phyloP scores from a whole-genome alignment of 2,797 vertebrate genomes.

The Syngnathus rostellatus region DNA sequence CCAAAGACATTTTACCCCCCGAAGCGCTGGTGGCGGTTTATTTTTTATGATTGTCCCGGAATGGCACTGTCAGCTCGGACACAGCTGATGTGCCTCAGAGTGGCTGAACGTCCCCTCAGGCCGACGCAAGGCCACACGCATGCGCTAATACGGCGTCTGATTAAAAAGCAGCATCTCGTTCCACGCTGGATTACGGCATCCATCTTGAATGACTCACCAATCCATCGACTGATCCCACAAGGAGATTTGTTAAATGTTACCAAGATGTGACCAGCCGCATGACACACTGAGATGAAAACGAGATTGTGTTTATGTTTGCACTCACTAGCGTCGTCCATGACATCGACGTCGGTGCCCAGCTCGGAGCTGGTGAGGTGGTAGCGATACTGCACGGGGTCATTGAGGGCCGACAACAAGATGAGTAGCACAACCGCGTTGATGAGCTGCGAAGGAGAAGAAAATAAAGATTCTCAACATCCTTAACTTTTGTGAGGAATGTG shows the following conservation, averaged over 20 bases:
- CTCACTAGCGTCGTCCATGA: conserved; percentile 98
- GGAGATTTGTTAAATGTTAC: neutral
- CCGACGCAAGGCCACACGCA: no score
- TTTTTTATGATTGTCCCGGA: neutral
- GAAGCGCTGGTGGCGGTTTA: neutral
- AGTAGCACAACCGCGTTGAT: conserved; percentile 89
- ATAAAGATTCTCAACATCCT: neutral
- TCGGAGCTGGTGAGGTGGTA: conserved; percentile 82
- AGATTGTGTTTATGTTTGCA: conserved; percentile 24
- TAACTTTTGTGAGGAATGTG: no score
- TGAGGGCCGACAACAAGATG: conserved; percentile 86
- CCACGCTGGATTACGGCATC: neutral
- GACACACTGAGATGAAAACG: neutral
- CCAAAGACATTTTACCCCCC: neutral
- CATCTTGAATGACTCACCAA: conserved; percentile 4
- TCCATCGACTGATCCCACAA: neutral
- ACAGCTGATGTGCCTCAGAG: neutral
- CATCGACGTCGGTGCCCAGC: conserved; percentile 84
- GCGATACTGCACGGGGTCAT: conserved; percentile 85
- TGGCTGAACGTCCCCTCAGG: neutral
- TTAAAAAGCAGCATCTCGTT: neutral
- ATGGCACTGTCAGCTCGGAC: neutral
- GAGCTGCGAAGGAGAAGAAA: conserved; percentile 63
- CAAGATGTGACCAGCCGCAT: neutral
- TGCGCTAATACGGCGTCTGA: neutral